These are phyloP conservation scores for Pogoniulus pusillus DNA, from an alignment of 2,797 vertebrate genomes.

Conservation along the genomic window DNA sequence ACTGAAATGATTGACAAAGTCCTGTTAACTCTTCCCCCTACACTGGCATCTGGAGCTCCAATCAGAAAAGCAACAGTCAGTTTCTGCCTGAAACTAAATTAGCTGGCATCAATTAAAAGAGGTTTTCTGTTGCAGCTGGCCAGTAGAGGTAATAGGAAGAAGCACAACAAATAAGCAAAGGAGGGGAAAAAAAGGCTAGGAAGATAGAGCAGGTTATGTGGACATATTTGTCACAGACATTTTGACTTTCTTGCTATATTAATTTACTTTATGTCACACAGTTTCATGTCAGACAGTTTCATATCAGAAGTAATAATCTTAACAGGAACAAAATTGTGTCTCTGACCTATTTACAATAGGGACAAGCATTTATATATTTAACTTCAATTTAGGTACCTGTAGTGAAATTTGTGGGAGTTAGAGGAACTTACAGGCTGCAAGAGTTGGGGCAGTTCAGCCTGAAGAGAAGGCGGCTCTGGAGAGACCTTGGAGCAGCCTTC, in stretches of 20 bases:
- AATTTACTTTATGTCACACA: not conserved
- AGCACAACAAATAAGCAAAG: too few species aligned
- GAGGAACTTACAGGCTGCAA: not conserved
- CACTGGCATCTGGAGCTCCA: not conserved
- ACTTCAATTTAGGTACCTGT: not conserved
- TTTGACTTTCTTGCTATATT: not conserved
- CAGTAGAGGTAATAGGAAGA: not conserved
- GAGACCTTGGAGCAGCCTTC: too few species aligned
- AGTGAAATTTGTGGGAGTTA: not conserved
- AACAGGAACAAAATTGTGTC: not conserved
- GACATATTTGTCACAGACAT: not conserved
- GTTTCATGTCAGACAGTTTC: not conserved
- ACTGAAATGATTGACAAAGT: not conserved
- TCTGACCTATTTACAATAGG: not conserved
- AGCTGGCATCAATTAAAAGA: not conserved
- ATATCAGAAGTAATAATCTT: not conserved
- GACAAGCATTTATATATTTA: not conserved
- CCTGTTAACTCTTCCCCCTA: not conserved
- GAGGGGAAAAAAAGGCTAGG: not conserved
- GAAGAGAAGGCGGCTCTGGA: too few species aligned
- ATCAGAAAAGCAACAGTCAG: not conserved
- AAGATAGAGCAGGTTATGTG: not conserved
- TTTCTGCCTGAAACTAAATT: not conserved
- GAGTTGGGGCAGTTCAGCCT: too few species aligned
- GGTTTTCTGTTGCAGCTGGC: not conserved